A percentile compares a stretch with the other conserved stretches of the same genome.
Evolutionary conservation across 2,113 vertebrate genomes (phyloP).

Genomic region (Chaetops frenatus): DNA sequence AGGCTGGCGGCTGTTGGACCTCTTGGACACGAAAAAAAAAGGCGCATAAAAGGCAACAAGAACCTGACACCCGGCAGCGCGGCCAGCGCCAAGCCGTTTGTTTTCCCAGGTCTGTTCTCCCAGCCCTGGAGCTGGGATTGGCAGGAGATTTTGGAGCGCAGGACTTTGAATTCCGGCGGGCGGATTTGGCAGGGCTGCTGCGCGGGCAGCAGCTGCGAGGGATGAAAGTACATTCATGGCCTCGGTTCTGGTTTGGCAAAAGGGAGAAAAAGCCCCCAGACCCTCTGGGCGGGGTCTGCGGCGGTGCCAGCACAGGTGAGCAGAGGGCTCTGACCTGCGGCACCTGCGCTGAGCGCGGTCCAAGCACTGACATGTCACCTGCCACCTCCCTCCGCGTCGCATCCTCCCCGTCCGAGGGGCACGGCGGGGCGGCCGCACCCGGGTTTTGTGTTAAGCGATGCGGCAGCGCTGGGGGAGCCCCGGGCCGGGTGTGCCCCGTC

Average conservation of each 20-base stretch:
- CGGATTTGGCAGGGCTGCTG: background rate
- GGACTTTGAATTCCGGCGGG: slow-evolving; percentile 15
- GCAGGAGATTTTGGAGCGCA: background rate
- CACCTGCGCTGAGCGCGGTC: accelerated
- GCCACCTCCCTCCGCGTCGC: background rate
- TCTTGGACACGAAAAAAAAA: background rate
- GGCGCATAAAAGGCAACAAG: background rate
- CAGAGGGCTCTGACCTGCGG: accelerated
- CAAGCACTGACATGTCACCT: accelerated
- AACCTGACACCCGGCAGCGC: background rate
- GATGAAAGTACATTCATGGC: background rate
- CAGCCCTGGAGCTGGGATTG: background rate
- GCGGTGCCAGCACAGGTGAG: accelerated
- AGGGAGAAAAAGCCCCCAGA: background rate
- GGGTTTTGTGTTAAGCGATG: accelerated
- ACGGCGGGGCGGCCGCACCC: accelerated
- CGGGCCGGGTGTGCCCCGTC: too few relatives aligned
- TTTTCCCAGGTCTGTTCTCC: background rate
- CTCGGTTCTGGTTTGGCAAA: accelerated
- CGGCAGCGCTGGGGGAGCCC: background rate
- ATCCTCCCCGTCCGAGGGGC: background rate
- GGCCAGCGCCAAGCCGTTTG: background rate
- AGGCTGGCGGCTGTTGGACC: slow-evolving; percentile 8
- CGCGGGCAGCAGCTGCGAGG: background rate
- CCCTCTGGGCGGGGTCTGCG: accelerated